Conservation (phyloP, 2,888 invertebrate species). For the Ceriagrion tenellum region DNA sequence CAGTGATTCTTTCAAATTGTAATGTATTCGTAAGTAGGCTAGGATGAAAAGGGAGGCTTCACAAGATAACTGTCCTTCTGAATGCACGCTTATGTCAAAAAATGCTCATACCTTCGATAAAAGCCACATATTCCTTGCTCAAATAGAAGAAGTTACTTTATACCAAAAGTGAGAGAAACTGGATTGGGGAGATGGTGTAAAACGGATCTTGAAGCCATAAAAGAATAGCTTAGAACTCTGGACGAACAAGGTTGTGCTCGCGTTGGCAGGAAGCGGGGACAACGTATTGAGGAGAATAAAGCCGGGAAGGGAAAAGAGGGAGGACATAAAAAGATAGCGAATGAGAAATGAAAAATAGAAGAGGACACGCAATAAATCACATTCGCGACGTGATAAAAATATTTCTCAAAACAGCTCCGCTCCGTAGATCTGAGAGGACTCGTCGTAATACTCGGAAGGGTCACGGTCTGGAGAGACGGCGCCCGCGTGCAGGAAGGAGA, state of each 20-base stretch:
- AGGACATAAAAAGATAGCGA: background rate
- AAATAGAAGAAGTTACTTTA: background rate
- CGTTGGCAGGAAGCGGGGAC: background rate
- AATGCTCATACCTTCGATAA: background rate
- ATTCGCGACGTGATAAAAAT: constrained; percentile 3
- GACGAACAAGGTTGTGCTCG: background rate
- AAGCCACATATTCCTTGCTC: background rate
- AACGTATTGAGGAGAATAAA: background rate
- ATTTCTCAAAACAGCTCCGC: background rate
- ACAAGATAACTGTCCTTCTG: background rate
- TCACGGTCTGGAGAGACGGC: background rate
- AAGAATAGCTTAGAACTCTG: background rate
- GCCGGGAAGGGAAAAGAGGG: background rate
- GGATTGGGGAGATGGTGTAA: background rate
- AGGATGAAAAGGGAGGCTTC: too few relatives aligned
- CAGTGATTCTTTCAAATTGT: too few relatives aligned
- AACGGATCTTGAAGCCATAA: too few relatives aligned
- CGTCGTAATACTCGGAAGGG: background rate
- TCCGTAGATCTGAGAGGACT: background rate
- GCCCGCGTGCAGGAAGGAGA: background rate
- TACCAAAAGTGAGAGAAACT: background rate
- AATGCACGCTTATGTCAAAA: too few relatives aligned
- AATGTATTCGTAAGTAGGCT: too few relatives aligned
- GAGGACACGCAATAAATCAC: background rate
- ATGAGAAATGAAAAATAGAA: background rate